Conservation (phyloP, 2,797 vertebrate species). For the Eremophila alpestris region DNA sequence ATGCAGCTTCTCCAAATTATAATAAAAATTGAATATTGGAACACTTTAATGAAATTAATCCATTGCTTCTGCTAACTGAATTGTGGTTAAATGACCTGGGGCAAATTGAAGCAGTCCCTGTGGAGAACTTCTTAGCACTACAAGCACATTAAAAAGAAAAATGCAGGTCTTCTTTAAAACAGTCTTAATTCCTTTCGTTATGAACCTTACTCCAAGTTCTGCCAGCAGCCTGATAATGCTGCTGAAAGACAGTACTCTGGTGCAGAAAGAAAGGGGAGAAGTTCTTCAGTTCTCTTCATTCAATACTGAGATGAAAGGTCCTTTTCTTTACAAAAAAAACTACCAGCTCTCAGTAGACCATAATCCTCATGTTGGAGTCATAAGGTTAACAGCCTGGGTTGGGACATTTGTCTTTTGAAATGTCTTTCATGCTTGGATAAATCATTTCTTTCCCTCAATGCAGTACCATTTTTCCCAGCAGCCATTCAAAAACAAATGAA, state of each 20-base stretch:
- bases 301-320: not conserved
- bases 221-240: not conserved
- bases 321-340: not conserved
- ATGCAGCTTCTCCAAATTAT: not conserved
- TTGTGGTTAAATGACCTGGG: not conserved
- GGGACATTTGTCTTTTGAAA: slow-evolving; percentile 23
- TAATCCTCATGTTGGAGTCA: not conserved
- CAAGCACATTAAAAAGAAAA: slow-evolving; percentile 2
- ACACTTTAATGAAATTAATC: not conserved
- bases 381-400: slow-evolving; percentile 25
- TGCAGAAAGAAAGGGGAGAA: not conserved
- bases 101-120: not conserved
- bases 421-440: not conserved
- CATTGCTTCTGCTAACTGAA: not conserved
- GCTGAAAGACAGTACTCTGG: not conserved
- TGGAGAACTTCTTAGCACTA: not conserved
- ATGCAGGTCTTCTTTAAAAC: not conserved
- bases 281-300: not conserved
- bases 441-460: not conserved
- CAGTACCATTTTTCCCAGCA: not conserved
- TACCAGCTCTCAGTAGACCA: not conserved
- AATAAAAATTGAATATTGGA: not conserved
- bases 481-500: not conserved
- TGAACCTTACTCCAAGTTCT: not conserved
- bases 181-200: not conserved